phyloP scores from a whole-genome alignment of 2,888 invertebrate genomes.

The Hedychridium roseum region DNA sequence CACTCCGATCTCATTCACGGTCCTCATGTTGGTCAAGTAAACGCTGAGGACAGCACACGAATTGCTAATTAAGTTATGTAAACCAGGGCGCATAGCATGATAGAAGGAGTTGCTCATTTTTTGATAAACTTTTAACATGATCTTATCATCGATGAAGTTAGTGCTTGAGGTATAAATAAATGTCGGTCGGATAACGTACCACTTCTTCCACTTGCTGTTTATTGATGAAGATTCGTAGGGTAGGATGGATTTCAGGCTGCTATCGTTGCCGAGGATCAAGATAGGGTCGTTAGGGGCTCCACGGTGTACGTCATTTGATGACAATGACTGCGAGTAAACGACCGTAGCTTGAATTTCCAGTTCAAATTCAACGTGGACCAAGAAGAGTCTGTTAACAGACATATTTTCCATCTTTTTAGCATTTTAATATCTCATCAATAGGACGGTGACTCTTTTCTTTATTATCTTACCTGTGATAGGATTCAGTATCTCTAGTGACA shows the following conservation, averaged over 20 bases:
- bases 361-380: constrained; percentile 47
- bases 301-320: neutral
- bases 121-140: too few species aligned
- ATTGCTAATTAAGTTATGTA: too few species aligned
- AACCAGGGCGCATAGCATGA: too few species aligned
- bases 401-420: neutral
- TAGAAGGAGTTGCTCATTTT: too few species aligned
- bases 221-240: constrained; percentile 38
- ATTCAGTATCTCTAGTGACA: constrained; percentile 36
- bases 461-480: constrained; percentile 54
- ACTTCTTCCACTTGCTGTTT: constrained; percentile 48
- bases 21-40: constrained; percentile 48
- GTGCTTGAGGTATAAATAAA: too few species aligned
- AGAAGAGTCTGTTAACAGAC: constrained; percentile 46
- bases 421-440: too few species aligned
- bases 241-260: constrained; percentile 38
- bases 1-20: constrained; percentile 55
- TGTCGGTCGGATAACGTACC: constrained; percentile 34
- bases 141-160: too few species aligned
- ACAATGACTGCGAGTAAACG: constrained; percentile 33
- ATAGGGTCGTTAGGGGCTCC: constrained; percentile 18
- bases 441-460: too few species aligned
- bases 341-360: constrained; percentile 49
- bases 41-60: constrained; percentile 29
- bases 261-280: constrained; percentile 44